Evolutionary conservation across 2,113 vertebrate species (phyloP), one percentile per base, ranked within the genome.

Genomic region (Anolis sagrei): DNA sequence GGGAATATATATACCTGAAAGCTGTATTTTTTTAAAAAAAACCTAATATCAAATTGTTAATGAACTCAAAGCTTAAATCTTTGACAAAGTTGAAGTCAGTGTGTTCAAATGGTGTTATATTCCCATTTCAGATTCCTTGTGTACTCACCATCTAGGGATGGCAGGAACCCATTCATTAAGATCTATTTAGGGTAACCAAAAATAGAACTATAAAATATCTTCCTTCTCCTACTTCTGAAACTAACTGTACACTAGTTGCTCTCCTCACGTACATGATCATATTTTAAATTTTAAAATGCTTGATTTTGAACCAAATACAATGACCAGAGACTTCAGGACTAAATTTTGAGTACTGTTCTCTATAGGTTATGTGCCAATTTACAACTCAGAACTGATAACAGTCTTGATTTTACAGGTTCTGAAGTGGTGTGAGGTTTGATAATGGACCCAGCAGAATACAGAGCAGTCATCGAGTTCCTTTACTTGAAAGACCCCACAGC

Each of bases 11-110:
- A 76, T 48, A 91, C 36, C 14, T 90, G 89, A 90, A 86, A 79
- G 68, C 11, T 83, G 4, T 78, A 83, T 94, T 94, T 95, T n/a
- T 91, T 90, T 58, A 81, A 51, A 81, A 92, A 91, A 77, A 91
- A 85, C 10, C 54, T 81, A 61, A 88, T 85, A 91, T 83, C 83
- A 87, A 83, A 83, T 93, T 93, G 19, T 89, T 93, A 58, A 80
- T 81, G 90, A 89, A 81, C 79, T 83, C 83, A 88, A 81, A 68
- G 90, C 86, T 86, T 69, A 70, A 74, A 87, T 88, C 70, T 79
- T 81, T 79, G 79, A 54, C 32, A 85, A 51, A 84, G 2, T 79
- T 23, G 68, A 10, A 92, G 79, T 36, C 70, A 74, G 25, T 9
- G 61, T 8, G 1, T 2, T 84, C 13, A 69, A 86, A 79, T 76